Base-by-base conservation (phyloP, 2,888 invertebrate genomes). In the Actias luna region DNA sequence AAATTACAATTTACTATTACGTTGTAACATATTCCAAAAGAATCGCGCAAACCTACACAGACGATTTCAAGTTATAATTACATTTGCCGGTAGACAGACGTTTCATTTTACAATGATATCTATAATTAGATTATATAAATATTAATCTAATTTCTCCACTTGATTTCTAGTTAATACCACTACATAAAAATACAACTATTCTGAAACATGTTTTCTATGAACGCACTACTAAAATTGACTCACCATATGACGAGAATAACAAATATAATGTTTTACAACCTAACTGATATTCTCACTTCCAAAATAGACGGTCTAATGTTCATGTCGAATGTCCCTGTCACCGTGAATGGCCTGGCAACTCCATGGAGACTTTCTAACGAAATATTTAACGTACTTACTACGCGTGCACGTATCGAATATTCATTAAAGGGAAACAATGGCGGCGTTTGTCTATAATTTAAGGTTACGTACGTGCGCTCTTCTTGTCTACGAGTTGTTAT, bases 351-450 rank as follows among this genome's bases (percentile, higher is more conserved):
- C 76, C 77, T 69, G 68, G 74, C 75, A 76, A 80, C 66, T 73
- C 85, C 78, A 66, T 68, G 65, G 79, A 71, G 85, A 90, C 92
- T 92, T 92, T 92, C 92, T 87, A 90, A 79, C 83, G 77, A 89
- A 89, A 88, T 88, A 90, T 89, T 89, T 84, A 77, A 85, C 82
- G 80, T 80, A 68, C 68, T 73, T 80, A 68, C 68, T 73, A 55
- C 29, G 80, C 74, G 84, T 75, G 72, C 74, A 80, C 82, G 82
- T 75, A 78, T 82, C 66, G 88, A 85, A 92, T 92, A 87, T 82
- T 84, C 70, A 88, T 84, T 70, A 70, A 27, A 62, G 58, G 71
- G 72, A 76, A 82, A 88, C 87, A 89, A 89, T 86, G 79, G 80
- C 70, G 69, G 69, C 68, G 71, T 65, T 73, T 65, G 76, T 64